A percentile compares a stretch with the other conserved stretches of the same genome.
These are phyloP conservation scores for Watsonalla cultraria DNA, from an alignment of 2,888 invertebrate genomes.

Conservation along the genomic window DNA sequence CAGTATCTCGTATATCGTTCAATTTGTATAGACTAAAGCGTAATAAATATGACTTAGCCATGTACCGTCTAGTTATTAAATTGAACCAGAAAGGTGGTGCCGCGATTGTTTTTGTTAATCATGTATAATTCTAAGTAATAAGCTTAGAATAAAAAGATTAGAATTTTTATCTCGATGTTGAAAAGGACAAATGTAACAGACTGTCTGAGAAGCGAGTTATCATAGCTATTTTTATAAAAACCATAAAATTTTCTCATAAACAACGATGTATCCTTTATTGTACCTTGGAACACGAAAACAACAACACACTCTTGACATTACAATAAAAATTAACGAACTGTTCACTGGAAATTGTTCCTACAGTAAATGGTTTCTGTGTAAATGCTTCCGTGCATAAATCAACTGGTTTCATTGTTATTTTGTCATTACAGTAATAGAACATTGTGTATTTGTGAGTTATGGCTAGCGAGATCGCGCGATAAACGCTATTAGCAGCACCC, in stretches of 20 bases:
- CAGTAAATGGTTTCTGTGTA: constrained; percentile 19
- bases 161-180: too few species aligned
- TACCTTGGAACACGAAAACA: neutral
- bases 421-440: constrained; percentile 46
- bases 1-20: neutral
- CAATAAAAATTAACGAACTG: constrained; percentile 27
- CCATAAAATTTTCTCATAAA: neutral
- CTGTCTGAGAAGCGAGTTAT: neutral
- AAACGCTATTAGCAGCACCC: constrained; percentile 22
- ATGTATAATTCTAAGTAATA: too few species aligned
- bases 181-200: too few species aligned
- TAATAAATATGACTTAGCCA: too few species aligned
- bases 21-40: neutral
- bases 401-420: constrained; percentile 41
- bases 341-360: constrained; percentile 10
- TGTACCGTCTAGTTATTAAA: too few species aligned
- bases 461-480: constrained; percentile 21
- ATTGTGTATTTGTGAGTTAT: constrained; percentile 31
- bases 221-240: neutral
- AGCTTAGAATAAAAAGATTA: too few species aligned
- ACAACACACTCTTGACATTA: constrained; percentile 3
- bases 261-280: neutral
- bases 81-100: too few species aligned
- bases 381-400: constrained; percentile 32
- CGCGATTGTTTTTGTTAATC: too few species aligned